Percentiles rank a stretch among this genome's conserved stretches.
phyloP scores from a whole-genome alignment of 2,888 invertebrate genomes.

The Prionchulus punctatus region DNA sequence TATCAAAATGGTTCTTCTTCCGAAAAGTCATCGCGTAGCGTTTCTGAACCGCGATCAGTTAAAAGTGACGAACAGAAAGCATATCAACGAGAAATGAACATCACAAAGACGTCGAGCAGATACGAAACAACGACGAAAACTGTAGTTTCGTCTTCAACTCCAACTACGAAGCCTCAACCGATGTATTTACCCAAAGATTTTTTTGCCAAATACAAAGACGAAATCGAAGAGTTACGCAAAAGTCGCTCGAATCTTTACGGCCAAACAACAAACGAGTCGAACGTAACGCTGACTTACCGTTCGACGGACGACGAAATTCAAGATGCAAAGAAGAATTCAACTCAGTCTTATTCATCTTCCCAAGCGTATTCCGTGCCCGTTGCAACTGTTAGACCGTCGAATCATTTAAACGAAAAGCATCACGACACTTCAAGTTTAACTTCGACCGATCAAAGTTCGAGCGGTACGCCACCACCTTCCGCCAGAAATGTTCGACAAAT shows the following conservation, averaged over 20 bases:
- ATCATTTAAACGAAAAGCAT: neutral
- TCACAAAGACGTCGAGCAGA: neutral
- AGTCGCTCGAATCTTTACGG: conserved; percentile 16
- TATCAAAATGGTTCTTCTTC: no score
- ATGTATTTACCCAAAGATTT: conserved; percentile 14
- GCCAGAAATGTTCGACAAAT: neutral
- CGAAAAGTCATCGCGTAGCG: no score
- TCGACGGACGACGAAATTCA: neutral
- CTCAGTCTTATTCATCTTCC: no score
- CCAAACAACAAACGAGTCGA: no score
- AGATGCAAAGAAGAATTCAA: neutral
- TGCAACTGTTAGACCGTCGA: conserved; percentile 10
- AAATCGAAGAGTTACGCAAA: conserved; percentile 28
- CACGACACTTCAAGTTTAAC: neutral
- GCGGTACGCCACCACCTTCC: neutral
- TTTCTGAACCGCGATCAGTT: no score
- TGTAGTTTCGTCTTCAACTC: neutral
- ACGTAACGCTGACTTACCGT: no score
- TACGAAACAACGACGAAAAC: no score
- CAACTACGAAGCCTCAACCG: neutral
- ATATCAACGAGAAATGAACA: neutral
- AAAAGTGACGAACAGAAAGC: neutral
- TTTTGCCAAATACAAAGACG: conserved; percentile 29
- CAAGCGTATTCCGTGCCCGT: neutral
- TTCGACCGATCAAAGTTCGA: neutral